Percentiles rank a stretch among this genome's conserved stretches.
Conservation (phyloP, 2,797 vertebrate species). For the Tarsius wallacei region DNA sequence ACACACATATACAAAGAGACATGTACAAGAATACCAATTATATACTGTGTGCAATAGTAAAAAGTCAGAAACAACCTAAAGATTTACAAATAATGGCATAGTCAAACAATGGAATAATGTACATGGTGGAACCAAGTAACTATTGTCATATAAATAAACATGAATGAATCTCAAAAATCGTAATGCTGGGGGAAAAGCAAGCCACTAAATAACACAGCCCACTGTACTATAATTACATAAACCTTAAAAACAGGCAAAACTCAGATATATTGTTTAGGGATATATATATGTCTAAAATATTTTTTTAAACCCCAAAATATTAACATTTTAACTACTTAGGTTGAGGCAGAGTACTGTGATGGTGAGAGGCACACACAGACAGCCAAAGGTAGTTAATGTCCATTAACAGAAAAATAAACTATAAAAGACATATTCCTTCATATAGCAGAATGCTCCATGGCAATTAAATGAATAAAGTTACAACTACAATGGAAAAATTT, state of each 20-base stretch:
- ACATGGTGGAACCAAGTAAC: constrained; percentile 30
- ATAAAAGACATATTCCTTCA: constrained; percentile 19
- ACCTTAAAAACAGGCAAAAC: constrained; percentile 24
- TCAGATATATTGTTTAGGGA: constrained; percentile 27
- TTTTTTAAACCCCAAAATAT: not conserved
- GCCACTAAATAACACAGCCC: not conserved
- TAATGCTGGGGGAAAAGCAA: not conserved
- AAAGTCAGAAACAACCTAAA: constrained; percentile 35
- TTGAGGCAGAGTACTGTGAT: not conserved
- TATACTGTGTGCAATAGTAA: not conserved
- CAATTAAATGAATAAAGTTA: constrained; percentile 18
- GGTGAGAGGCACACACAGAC: not conserved
- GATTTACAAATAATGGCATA: not conserved
- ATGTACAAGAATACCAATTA: not conserved
- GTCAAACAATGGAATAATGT: constrained; percentile 48
- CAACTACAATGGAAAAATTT: constrained; percentile 13
- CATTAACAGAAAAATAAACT: not conserved
- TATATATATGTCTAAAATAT: constrained; percentile 9
- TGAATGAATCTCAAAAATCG: not conserved
- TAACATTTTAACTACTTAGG: not conserved
- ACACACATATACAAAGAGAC: not conserved
- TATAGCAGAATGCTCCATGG: not conserved
- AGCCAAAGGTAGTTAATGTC: constrained; percentile 2
- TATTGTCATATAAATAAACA: not conserved
- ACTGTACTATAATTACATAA: not conserved